Percentiles rank a stretch among this genome's conserved stretches.
Evolutionary conservation across 2,113 vertebrate genomes (phyloP).

Genomic region (Hydrolagus affinis): DNA sequence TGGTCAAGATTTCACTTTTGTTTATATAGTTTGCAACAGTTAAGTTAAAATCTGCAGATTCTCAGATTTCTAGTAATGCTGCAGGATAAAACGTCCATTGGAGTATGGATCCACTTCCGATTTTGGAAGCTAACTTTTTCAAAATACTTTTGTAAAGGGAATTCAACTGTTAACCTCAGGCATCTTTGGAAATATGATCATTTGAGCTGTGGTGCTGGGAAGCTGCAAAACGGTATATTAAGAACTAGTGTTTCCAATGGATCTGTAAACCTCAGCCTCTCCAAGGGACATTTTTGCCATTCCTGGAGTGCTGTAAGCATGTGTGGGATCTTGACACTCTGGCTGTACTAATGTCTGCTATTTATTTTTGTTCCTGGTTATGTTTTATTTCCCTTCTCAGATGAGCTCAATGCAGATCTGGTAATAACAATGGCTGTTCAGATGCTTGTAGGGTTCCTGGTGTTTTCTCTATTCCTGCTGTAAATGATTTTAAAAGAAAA

Average conservation of each 20-base stretch:
- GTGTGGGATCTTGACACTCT: neutral
- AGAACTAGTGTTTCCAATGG: neutral
- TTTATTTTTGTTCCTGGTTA: neutral
- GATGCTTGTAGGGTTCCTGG: too few relatives aligned
- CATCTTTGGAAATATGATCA: constrained; percentile 2
- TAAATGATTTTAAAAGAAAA: too few relatives aligned
- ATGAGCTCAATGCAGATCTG: neutral
- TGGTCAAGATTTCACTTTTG: neutral
- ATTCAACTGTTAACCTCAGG: neutral
- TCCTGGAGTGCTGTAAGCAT: neutral
- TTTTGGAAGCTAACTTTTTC: constrained; percentile 15
- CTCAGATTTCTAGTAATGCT: neutral
- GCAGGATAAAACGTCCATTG: neutral
- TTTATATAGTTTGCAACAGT: neutral
- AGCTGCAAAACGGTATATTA: neutral
- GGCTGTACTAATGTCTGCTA: neutral
- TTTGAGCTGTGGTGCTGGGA: neutral
- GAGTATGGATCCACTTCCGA: neutral
- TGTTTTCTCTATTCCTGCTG: too few relatives aligned
- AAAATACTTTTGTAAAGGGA: neutral
- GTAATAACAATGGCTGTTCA: neutral
- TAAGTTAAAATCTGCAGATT: neutral
- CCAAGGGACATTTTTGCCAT: neutral
- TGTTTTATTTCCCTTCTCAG: neutral
- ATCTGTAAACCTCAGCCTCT: constrained; percentile 2